Evolutionary conservation across 2,888 invertebrate species (phyloP), one percentile per base, ranked within the genome.

Genomic region (Pilophorus perplexus): DNA sequence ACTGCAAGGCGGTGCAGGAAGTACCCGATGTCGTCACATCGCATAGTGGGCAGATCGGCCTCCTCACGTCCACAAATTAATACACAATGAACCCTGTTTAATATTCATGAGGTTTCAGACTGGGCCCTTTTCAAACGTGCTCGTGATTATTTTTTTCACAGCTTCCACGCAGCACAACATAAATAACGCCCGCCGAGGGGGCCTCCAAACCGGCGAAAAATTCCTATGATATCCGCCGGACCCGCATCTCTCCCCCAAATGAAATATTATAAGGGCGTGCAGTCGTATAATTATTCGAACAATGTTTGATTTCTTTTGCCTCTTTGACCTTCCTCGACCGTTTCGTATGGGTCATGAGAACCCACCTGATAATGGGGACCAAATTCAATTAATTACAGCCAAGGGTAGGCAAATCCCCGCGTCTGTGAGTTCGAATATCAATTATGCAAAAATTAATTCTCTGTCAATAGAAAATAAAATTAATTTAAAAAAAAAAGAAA

Each of bases 31-130:
- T 38, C 55, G 38, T 55, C 55, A 55, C n/a, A 10, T 3, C 33
- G 16, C 10, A 54, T 55, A 52, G 55, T 55, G 55, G 55, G 55
- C 37, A 55, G 55, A 37, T 38, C 55, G 22, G 55, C 55, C 55
- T 55, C 55, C 55, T 55, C 55, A 38, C 55, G 20, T 22, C 38
- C 55, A 55, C 38, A 55, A 55, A 55, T 55, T 55, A 55, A 55
- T 55, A 55, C 55, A 55, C 55, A 55, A 55, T 55, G 55, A 55
- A 38, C 12, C n/a, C 38, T 22, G 37, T 20, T 55, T 55, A 55
- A 55, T 55, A 55, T 55, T 55, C 55, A 55, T 55, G 55, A 55
- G 55, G 38, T 38, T 25, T 18, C 52, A 27, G 12, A 18, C 16
- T 25, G 3, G 23, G 12, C 46, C 44, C n/a, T 20, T 10, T 14